Base-by-base conservation (phyloP, 2,797 vertebrate species). In the Buceros bicornis region DNA sequence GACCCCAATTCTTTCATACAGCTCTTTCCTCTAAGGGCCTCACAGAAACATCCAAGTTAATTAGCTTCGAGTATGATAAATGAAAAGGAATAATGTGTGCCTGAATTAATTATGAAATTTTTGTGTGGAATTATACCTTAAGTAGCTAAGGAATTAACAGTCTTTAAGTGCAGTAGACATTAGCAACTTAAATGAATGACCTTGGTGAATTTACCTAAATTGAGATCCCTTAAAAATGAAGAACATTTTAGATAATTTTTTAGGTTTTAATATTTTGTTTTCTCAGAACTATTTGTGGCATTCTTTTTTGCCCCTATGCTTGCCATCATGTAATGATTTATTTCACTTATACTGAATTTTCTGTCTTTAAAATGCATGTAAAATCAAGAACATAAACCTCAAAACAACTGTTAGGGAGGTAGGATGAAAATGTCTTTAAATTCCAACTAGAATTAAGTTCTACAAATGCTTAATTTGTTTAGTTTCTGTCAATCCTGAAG, bases 1-100 rank as follows among this genome's bases (percentile, higher is more conserved):
- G 0, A 0, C 0, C 2, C 5, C 13, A 47, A 1, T 70, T 85
- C n/a, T 58, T 76, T 79, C 70, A 42, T 21, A 29, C 3, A 69
- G 0, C 2, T 61, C 6, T 2, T n/a, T 94, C 19, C 25, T 69
- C 29, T n/a, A 86, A 56, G 17, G 24, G 8, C 8, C n/a, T 82
- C 76, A 62, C 35, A 13, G 40, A 89, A 83, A 79, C 12, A 31
- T 35, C 2, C 16, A 37, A 81, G 13, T 77, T 84, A 87, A 87
- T 87, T 85, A 64, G 14, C 24, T 91, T 18, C 35, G 61, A 20
- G 24, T 57, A 18, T 31, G 17, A 65, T 58, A 91, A 92, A 89
- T 89, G 3, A 73, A 96, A 90, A 71, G 8, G 29, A 90, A 67
- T 61, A 71, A 35, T 13, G 18, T 28, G 6, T 51, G 29, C 24